These are phyloP conservation scores for Crocidura indochinensis DNA, from an alignment of 2,797 vertebrate species.

Conservation along the genomic window DNA sequence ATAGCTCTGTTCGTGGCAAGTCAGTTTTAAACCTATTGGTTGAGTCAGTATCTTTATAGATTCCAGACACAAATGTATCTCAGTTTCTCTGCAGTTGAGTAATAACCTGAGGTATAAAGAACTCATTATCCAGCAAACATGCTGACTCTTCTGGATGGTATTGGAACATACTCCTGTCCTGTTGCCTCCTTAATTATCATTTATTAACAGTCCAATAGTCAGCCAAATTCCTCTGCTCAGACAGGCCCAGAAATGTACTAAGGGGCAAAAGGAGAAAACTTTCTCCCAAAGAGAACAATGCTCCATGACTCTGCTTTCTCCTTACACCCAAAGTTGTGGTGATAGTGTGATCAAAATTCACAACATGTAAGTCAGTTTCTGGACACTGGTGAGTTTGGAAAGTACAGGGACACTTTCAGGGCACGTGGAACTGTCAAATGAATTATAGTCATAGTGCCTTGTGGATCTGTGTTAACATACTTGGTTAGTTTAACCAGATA, in stretches of 20 bases:
- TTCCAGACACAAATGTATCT: slow-evolving; percentile 39
- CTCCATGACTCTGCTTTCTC: background rate
- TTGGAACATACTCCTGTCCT: slow-evolving; percentile 24
- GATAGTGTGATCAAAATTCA: background rate
- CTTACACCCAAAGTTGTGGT: background rate
- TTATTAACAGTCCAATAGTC: slow-evolving; percentile 61
- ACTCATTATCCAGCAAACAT: slow-evolving; percentile 33
- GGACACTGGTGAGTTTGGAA: background rate
- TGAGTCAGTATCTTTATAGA: slow-evolving; percentile 12
- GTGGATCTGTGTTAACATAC: background rate
- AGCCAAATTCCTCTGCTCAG: slow-evolving; percentile 70
- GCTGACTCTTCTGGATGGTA: slow-evolving; percentile 69
- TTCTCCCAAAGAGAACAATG: background rate
- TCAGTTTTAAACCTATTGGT: background rate
- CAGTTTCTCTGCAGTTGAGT: slow-evolving; percentile 33
- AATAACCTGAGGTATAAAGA: slow-evolving; percentile 61
- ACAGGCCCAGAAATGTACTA: slow-evolving; percentile 69
- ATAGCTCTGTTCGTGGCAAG: slow-evolving; percentile 6
- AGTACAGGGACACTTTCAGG: background rate
- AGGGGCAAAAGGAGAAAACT: background rate
- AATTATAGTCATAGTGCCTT: background rate
- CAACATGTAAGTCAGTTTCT: background rate
- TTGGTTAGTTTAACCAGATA: background rate
- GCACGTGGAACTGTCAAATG: background rate
- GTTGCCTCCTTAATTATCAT: slow-evolving; percentile 72